These are phyloP conservation scores for Chionodraco myersi DNA, from an alignment of 2,113 vertebrate species.

Conservation along the genomic window DNA sequence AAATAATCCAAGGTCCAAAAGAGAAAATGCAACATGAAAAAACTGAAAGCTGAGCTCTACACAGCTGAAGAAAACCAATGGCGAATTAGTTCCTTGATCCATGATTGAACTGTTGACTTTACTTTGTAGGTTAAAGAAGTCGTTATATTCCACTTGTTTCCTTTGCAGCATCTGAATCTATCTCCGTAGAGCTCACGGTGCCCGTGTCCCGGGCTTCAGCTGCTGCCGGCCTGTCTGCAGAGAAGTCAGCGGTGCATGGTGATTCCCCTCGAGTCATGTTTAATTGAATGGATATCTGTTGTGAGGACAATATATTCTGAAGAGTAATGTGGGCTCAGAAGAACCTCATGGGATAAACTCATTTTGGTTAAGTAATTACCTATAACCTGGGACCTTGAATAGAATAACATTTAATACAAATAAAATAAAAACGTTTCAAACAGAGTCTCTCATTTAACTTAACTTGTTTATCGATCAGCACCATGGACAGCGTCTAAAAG, in stretches of 20 bases:
- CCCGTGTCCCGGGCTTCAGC: slow-evolving; percentile 6
- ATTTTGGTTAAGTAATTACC: not conserved
- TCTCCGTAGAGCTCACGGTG: not conserved
- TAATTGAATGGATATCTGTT: slow-evolving; percentile 71
- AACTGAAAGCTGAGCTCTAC: not conserved
- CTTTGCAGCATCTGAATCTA: slow-evolving; percentile 7
- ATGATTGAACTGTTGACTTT: not conserved
- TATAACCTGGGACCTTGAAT: not conserved
- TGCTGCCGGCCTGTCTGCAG: slow-evolving; percentile 26
- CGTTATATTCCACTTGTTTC: slow-evolving; percentile 12
- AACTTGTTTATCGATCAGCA: slow-evolving; percentile 55
- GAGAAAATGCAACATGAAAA: not conserved
- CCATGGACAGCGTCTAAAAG: slow-evolving; percentile 76
- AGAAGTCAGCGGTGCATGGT: slow-evolving; percentile 56
- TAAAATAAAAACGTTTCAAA: no score
- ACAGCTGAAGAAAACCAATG: not conserved
- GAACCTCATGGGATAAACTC: slow-evolving; percentile 15
- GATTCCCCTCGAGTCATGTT: slow-evolving; percentile 78
- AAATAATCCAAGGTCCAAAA: not conserved
- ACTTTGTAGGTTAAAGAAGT: slow-evolving; percentile 7
- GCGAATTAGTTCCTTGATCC: not conserved
- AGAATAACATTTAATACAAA: not conserved
- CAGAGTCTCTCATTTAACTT: not conserved
- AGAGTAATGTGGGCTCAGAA: slow-evolving; percentile 41
- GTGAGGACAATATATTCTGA: slow-evolving; percentile 41